A percentile compares a stretch with the other conserved stretches of the same genome.
These are phyloP conservation scores for Platysteira castanea DNA, from an alignment of 2,113 vertebrate genomes.

Conservation along the genomic window DNA sequence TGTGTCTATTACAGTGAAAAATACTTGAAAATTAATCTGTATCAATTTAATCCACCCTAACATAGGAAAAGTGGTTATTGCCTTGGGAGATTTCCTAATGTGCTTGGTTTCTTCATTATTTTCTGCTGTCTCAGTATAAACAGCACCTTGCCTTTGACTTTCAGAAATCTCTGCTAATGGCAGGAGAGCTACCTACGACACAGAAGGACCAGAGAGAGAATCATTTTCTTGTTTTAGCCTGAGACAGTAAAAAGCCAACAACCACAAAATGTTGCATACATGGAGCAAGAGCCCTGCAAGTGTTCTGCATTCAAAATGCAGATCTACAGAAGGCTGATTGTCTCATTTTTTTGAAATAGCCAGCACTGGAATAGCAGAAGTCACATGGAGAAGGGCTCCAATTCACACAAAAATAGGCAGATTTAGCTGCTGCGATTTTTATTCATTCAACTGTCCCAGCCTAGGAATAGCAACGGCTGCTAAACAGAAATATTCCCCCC, in stretches of 20 bases:
- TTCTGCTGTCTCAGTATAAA: not conserved
- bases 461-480: not conserved
- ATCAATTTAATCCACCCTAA: not conserved
- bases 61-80: not conserved
- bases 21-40: not conserved
- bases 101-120: not conserved
- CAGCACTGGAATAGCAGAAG: slow-evolving; percentile 40
- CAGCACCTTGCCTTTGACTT: not conserved
- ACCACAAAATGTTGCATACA: slow-evolving; percentile 37
- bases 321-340: slow-evolving; percentile 49
- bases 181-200: not conserved
- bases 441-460: not conserved
- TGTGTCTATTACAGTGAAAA: not conserved
- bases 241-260: not conserved
- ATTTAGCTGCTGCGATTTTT: slow-evolving; percentile 11
- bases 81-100: not conserved
- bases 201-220: not conserved
- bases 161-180: not conserved
- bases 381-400: slow-evolving; percentile 37
- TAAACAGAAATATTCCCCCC: not conserved
- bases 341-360: slow-evolving; percentile 17
- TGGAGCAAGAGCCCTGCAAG: slow-evolving; percentile 24
- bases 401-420: slow-evolving; percentile 45
- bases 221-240: not conserved
- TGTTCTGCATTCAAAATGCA: slow-evolving; percentile 50